Base-by-base conservation (phyloP, 2,797 vertebrate genomes). In the Gorsachius magnificus region DNA sequence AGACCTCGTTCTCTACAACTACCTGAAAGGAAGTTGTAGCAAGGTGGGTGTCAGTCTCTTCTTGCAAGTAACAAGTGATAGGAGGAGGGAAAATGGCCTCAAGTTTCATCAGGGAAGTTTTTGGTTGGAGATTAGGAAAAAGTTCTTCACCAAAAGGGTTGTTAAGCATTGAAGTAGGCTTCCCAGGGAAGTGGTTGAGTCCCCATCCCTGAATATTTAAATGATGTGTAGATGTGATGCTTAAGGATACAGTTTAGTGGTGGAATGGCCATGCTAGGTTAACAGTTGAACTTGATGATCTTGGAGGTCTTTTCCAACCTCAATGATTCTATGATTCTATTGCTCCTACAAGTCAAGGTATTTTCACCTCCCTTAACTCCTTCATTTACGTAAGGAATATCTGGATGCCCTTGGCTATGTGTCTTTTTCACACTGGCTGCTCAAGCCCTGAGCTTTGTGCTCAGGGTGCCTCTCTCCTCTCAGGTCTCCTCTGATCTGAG, bases 391-490 rank as follows among this genome's bases (percentile, higher is more conserved):
- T 61, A 53, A 50, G 9, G 28, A 57, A 4, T 57, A 43, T 50
- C n/a, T 83, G 41, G 8, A 74, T 58, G 16, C 13, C 17, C 31
- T 69, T 31, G 35, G 6, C 13, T 71, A 1, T 31, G 20, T 45
- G n/a, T 41, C 6, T 9, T 64, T 76, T 64, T 53, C 9, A 1
- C 16, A 56, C 6, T 8, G 45, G 3, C 1, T 72, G 5, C 33
- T 77, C 9, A 6, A 83, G 25, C 24, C 9, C 14, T 14, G 60
- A 69, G 4, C 5, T 75, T 58, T 75, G 31, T 53, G 18, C 13
- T 82, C 38, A 21, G 28, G 11, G 2, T 46, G 7, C 5, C 28
- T 12, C 0, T 0, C 6, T 89, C 41, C 48, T 68, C 36, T 75
- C 1, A 0, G 8, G 11, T 72, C 26, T 79, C 18, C 15, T 90